A percentile compares a stretch with the other conserved stretches of the same genome.
Conservation (phyloP, 2,113 vertebrate genomes). For the Gambusia holbrooki region DNA sequence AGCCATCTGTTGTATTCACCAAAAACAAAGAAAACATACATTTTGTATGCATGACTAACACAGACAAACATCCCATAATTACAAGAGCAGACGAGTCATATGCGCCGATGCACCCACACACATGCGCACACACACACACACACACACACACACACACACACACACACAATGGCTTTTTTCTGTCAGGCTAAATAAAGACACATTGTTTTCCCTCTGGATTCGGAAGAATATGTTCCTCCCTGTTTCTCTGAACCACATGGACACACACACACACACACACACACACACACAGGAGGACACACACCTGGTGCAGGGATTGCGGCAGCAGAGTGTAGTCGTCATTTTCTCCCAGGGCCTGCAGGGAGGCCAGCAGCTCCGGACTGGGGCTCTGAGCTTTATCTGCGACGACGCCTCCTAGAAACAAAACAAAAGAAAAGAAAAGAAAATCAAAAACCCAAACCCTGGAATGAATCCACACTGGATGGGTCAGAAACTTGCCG, state of each 20-base stretch:
- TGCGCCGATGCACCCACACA: neutral
- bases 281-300: constrained; percentile 4
- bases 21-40: neutral
- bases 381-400: constrained; percentile 56
- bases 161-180: neutral
- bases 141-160: neutral
- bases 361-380: constrained; percentile 84
- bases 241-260: constrained; percentile 1
- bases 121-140: too few relatives aligned
- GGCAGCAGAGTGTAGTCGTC: constrained; percentile 87
- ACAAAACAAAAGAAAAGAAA: constrained; percentile 12
- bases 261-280: neutral
- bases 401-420: constrained; percentile 51
- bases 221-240: constrained; percentile 1
- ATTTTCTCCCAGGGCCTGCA: constrained; percentile 84
- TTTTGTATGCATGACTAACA: neutral
- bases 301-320: constrained; percentile 93
- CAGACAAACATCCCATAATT: neutral
- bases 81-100: neutral
- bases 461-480: constrained; percentile 8
- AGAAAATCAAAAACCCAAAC: constrained; percentile 11
- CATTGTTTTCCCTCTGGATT: constrained; percentile 31
- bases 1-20: neutral
- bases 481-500: neutral
- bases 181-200: constrained; percentile 39